phyloP scores from a whole-genome alignment of 2,113 vertebrate genomes.

The Poecile atricapillus region DNA sequence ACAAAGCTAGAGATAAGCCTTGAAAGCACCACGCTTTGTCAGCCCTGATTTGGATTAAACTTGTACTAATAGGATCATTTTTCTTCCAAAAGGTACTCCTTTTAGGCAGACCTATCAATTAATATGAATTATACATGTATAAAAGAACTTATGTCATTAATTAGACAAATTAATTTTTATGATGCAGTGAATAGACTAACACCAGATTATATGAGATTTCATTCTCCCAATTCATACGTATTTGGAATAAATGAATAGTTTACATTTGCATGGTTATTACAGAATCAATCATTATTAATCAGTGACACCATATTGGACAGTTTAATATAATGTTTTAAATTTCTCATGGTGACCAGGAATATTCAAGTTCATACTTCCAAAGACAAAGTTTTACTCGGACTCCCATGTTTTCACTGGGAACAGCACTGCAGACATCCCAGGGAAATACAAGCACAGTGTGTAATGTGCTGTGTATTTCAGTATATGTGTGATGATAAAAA shows the following conservation, averaged over 20 bases:
- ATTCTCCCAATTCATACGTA: constrained; percentile 51
- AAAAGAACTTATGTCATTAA: constrained; percentile 97
- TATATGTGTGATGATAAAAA: constrained; percentile 22
- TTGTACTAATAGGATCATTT: constrained; percentile 94
- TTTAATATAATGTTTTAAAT: background rate
- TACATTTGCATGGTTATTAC: constrained; percentile 74
- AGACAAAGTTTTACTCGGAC: background rate
- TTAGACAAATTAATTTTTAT: constrained; percentile 97
- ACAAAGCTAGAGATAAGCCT: constrained; percentile 82
- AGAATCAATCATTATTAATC: constrained; percentile 68
- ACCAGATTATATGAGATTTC: constrained; percentile 77
- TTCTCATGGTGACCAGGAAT: constrained; percentile 22
- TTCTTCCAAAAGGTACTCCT: constrained; percentile 92
- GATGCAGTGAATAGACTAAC: constrained; percentile 84
- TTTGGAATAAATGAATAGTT: constrained; percentile 78
- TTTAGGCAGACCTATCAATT: constrained; percentile 92
- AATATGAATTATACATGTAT: constrained; percentile 99
- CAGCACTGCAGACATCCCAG: background rate
- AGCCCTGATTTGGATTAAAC: constrained; percentile 95
- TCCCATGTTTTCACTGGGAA: background rate
- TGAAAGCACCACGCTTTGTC: constrained; percentile 88
- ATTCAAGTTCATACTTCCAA: background rate
- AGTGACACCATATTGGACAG: constrained; percentile 17
- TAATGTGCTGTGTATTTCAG: background rate
- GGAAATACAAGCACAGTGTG: background rate